These are phyloP conservation scores for Rambutsinella grinnellia DNA, from an alignment of 2,888 invertebrate genomes.

Conservation along the genomic window DNA sequence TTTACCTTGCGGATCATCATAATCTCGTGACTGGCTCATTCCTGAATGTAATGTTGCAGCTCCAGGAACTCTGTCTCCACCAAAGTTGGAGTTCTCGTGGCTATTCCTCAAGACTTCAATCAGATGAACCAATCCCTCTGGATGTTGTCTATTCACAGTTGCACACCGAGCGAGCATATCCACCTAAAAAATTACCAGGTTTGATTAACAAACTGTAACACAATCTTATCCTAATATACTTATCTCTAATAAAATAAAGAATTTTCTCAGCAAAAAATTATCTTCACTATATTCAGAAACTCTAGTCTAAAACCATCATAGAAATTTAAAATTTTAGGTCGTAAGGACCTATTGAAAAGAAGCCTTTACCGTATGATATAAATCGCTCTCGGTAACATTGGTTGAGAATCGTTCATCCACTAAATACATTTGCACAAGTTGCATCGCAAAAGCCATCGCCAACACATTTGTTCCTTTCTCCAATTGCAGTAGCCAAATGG, in stretches of 20 bases:
- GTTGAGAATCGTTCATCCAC: slow-evolving; percentile 84
- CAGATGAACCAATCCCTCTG: slow-evolving; percentile 65
- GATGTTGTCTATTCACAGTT: slow-evolving; percentile 64
- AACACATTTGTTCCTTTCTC: slow-evolving; percentile 81
- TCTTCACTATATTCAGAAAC: slow-evolving; percentile 55
- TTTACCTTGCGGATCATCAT: slow-evolving; percentile 65
- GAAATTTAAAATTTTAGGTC: neutral
- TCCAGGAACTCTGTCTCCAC: slow-evolving; percentile 76
- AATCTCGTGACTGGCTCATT: slow-evolving; percentile 80
- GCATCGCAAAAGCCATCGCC: slow-evolving; percentile 91
- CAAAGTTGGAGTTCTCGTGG: slow-evolving; percentile 75
- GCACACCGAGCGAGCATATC: slow-evolving; percentile 64
- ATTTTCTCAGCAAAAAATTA: slow-evolving; percentile 38
- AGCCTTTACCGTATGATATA: slow-evolving; percentile 87
- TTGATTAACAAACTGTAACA: too few species aligned
- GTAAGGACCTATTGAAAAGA: neutral
- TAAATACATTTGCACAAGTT: slow-evolving; percentile 87
- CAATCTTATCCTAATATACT: too few species aligned
- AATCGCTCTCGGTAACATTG: slow-evolving; percentile 84
- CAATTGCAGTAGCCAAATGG: slow-evolving; percentile 71
- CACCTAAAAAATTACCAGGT: slow-evolving; percentile 49
- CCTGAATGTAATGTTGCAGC: slow-evolving; percentile 95
- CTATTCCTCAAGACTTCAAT: slow-evolving; percentile 63
- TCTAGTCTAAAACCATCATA: slow-evolving; percentile 62
- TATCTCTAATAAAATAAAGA: neutral